Evolutionary conservation across 92 coral and sea anemone species (phyloP), one percentile per base, ranked within the genome.

Genomic region (Palythoa caribaeorum): DNA sequence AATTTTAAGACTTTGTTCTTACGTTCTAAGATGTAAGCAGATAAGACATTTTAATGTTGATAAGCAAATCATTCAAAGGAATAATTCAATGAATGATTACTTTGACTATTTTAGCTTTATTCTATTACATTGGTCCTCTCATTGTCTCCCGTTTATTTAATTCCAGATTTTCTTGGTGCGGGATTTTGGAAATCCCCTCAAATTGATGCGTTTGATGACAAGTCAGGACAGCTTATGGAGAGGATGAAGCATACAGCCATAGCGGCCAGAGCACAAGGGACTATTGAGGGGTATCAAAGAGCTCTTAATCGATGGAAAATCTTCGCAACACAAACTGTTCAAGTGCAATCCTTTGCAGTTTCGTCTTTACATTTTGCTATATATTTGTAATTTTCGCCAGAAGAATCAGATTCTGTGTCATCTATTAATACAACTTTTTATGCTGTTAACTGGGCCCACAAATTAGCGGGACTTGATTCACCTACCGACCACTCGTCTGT

Each of bases 181-280:
- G 44, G 71, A 9, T 79, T 79, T 79, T 79, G 84, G 84, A 78
- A 78, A 70, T 78, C 84, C n/a, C n/a, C n/a, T 40, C 38, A 20
- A 17, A 78, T 21, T 19, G 83, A 19, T 17, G 17, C 71, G 16
- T 38, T 40, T 28, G 44, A 38, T 19, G 84, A 59, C 84, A 5
- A 78, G 50, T 1, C 44, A 28, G 59, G 44, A 40, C 87, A 55
- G 44, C 73, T 88, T 51, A 62, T 44, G 8, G 85, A 78, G 50
- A 87, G 66, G 75, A 73, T 66, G 78, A 87, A 87, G 90, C 73
- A 55, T 71, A 88, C 91, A 68, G 81, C 83, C 8, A 52, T 87
- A 77, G 90, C 84, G 44, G 80, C 90, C 78, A 62, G 66, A 77
- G 89, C 77, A 72, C 75, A 71, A 65, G 77, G 84, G 78, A 87